These are phyloP conservation scores for Natator depressus DNA, from an alignment of 2,113 vertebrate genomes.

Conservation along the genomic window DNA sequence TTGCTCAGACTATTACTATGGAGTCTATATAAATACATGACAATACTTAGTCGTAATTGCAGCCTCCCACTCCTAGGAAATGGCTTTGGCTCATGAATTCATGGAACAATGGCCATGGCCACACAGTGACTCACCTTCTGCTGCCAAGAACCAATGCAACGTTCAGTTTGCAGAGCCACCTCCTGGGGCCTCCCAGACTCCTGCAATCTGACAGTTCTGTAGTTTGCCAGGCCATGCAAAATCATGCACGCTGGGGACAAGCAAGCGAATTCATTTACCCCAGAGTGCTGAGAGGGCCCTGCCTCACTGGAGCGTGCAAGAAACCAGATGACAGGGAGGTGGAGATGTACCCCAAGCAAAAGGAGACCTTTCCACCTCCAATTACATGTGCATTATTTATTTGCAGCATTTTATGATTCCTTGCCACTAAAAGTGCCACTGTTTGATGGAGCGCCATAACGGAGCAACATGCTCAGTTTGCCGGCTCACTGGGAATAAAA, in stretches of 20 bases:
- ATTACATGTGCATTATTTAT: background rate
- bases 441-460: slow-evolving; percentile 4
- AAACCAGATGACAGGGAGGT: background rate
- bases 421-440: background rate
- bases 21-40: too few relatives aligned
- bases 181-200: too few relatives aligned
- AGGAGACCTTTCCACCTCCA: background rate
- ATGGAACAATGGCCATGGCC: too few relatives aligned
- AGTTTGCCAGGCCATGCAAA: too few relatives aligned
- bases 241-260: too few relatives aligned
- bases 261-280: background rate
- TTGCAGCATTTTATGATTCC: slow-evolving; percentile 8
- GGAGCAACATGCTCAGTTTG: slow-evolving; percentile 5
- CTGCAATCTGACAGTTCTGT: too few relatives aligned
- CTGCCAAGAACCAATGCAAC: too few relatives aligned
- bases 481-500: slow-evolving; percentile 47
- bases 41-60: background rate
- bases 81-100: background rate
- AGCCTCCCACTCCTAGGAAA: rapidly evolving
- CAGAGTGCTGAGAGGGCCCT: background rate
- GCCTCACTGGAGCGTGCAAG: background rate
- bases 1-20: too few relatives aligned
- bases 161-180: too few relatives aligned
- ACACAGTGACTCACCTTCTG: too few relatives aligned
- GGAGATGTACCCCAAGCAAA: background rate